These are phyloP conservation scores for Epinotia nisella DNA, from an alignment of 2,888 invertebrate species.

Conservation along the genomic window DNA sequence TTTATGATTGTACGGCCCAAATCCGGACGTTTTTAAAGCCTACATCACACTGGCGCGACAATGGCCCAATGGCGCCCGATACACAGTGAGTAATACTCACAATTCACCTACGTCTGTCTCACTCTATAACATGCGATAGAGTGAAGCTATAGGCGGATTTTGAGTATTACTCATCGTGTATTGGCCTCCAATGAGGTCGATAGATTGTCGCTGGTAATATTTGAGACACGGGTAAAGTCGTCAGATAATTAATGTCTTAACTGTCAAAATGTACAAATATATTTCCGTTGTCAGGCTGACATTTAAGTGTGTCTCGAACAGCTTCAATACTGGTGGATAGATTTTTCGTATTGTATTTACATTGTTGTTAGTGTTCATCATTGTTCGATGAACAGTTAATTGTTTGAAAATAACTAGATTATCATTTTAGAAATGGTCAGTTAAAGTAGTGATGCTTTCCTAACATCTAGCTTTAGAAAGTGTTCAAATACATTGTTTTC, in stretches of 20 bases:
- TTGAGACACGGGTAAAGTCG: conserved; percentile 14
- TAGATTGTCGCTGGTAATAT: background rate
- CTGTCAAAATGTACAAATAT: conserved; percentile 8
- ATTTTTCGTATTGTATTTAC: conserved; percentile 29
- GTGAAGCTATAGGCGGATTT: too few species aligned
- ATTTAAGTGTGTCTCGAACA: conserved; percentile 22
- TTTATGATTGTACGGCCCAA: background rate
- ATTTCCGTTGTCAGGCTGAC: conserved; percentile 6
- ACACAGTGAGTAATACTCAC: too few species aligned
- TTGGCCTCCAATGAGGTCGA: too few species aligned
- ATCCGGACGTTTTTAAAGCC: conserved; percentile 14
- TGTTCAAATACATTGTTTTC: conserved; percentile 32
- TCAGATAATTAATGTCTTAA: background rate
- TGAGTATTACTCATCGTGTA: too few species aligned
- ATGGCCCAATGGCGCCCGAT: too few species aligned
- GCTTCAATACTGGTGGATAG: conserved; percentile 4
- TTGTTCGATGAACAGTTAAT: conserved; percentile 19
- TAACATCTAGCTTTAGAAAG: conserved; percentile 19
- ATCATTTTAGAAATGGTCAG: conserved; percentile 35
- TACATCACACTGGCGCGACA: too few species aligned
- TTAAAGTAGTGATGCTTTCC: conserved; percentile 29
- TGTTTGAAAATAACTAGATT: conserved; percentile 46
- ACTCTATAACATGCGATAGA: too few species aligned
- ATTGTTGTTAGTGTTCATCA: conserved; percentile 31
- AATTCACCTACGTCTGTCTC: too few species aligned